Base-by-base conservation (phyloP, 2,113 vertebrate species). In the Ctenomys sociabilis region DNA sequence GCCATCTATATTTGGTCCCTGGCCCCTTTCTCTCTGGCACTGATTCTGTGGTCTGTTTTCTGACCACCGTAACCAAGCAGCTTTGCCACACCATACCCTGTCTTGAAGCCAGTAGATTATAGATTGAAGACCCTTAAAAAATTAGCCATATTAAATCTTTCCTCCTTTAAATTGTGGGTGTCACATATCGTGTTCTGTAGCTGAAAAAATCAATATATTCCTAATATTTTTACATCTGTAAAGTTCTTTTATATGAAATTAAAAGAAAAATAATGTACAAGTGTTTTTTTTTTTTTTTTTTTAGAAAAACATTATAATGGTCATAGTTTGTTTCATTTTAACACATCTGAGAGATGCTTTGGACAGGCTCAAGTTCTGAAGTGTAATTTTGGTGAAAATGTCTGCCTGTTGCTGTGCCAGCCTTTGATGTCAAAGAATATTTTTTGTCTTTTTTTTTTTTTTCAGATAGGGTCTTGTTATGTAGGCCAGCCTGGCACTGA, bases 261-360 rank as follows among this genome's bases (percentile, higher is more conserved):
- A 88, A 35, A 64, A 90, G 88, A 72, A 24, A 68, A 73, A 87
- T 16, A 81, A 80, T 72, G 10, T 83, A 49, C 88, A 90, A 66
- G 75, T 77, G 30, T 19, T 72, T 86, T 92, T n/a, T n/a, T n/a
- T n/a, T n/a, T n/a, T n/a, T 37, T 80, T 80, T 84, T 87, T 83
- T 43, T 3, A 84, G 43, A 83, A 73, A 66, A 10, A 59, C 43
- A 12, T 52, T 75, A 26, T 37, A 43, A 85, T 77, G 49, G 14
- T 24, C 70, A 70, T 49, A 26, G n/a, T 75, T 77, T 75, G 9
- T 88, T 59, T 84, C 40, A 81, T 73, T 93, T 94, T 70, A 68
- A 66, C 22, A 16, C 17, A 30, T 66, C 35, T 52, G 16, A 45
- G 35, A 28, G 11, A 24, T 7, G 24, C 19, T 19, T 43, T 66